A percentile compares a stretch with the other conserved stretches of the same genome.
Evolutionary conservation across 2,113 vertebrate genomes (phyloP).

Genomic region (Chaetorhynchus papuensis): DNA sequence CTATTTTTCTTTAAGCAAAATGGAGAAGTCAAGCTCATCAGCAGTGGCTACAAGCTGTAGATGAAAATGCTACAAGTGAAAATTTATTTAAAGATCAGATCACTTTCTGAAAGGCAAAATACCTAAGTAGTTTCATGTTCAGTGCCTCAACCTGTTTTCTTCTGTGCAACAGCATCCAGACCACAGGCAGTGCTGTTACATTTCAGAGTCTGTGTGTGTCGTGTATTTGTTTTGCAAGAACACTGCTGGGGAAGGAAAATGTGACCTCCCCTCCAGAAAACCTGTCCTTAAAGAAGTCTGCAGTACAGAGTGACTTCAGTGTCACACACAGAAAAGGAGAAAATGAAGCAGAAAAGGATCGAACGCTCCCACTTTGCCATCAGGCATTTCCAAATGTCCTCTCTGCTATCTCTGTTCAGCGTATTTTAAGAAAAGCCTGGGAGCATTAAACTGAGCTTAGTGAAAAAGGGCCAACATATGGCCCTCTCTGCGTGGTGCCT

Average conservation of each 20-base stretch:
- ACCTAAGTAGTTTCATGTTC: neutral
- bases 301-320: neutral
- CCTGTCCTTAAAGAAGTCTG: neutral
- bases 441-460: neutral
- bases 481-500: neutral
- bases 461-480: constrained; percentile 15
- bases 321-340: too few species aligned
- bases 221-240: neutral
- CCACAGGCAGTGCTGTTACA: neutral
- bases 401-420: neutral
- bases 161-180: neutral
- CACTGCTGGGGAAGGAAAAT: neutral
- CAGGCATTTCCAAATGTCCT: constrained; percentile 14
- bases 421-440: neutral
- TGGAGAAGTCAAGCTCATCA: neutral
- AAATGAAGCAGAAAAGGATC: fast-evolving
- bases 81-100: neutral
- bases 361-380: neutral
- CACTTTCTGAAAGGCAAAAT: neutral
- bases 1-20: neutral
- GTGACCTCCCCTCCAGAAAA: neutral
- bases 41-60: neutral
- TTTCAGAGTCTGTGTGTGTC: neutral
- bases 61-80: neutral
- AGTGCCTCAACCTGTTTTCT: neutral